phyloP scores from a whole-genome alignment of 2,797 vertebrate species.

The Sebastes oblongus region DNA sequence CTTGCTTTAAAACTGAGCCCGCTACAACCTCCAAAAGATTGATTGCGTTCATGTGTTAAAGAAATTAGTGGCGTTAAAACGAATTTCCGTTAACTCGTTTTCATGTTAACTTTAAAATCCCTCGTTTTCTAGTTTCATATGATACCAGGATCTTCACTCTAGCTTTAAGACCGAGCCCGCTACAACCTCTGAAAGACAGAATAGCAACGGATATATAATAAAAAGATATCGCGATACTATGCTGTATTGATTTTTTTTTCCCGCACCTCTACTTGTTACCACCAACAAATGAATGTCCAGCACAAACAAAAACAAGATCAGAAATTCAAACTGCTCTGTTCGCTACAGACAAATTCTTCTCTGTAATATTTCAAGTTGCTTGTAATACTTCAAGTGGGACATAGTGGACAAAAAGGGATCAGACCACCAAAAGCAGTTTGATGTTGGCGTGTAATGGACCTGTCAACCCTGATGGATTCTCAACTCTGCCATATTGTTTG shows the following conservation, averaged over 20 bases:
- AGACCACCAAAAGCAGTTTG: slow-evolving; percentile 71
- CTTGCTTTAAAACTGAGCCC: too few relatives aligned
- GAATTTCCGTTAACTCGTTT: accelerated
- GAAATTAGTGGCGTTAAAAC: too few relatives aligned
- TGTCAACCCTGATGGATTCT: slow-evolving; percentile 79
- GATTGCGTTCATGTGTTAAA: too few relatives aligned
- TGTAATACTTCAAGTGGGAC: slow-evolving; percentile 69
- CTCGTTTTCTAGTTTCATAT: too few relatives aligned
- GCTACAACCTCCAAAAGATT: accelerated
- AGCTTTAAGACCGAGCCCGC: too few relatives aligned
- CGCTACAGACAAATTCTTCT: slow-evolving; percentile 12
- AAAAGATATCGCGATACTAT: too few relatives aligned
- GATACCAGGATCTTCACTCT: too few relatives aligned
- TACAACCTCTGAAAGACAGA: too few relatives aligned
- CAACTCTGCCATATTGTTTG: slow-evolving; percentile 69
- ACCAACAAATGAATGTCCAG: not conserved
- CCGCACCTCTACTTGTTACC: too few relatives aligned
- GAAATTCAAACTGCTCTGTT: slow-evolving; percentile 23
- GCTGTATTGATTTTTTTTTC: too few relatives aligned
- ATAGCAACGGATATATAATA: too few relatives aligned
- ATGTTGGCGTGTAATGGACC: slow-evolving; percentile 75
- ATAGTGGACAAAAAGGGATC: slow-evolving; percentile 58
- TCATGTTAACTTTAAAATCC: accelerated
- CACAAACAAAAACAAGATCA: not conserved
- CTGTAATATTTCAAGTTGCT: slow-evolving; percentile 57